Conservation (phyloP, 1,140 invertebrate genomes). For the Drosophila ohnishii region DNA sequence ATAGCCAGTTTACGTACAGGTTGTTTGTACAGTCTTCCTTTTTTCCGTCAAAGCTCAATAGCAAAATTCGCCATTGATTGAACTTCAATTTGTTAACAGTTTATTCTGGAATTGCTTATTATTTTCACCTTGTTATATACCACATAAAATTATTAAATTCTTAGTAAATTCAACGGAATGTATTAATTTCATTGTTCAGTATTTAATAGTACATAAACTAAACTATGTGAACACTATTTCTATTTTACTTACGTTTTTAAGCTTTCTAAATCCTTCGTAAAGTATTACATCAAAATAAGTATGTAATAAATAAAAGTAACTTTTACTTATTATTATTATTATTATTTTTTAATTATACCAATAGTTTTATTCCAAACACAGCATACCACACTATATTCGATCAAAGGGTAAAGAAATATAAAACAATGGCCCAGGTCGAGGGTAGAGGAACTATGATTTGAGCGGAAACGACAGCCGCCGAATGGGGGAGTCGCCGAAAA, state of each 20-base stretch:
- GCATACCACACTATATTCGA: not conserved
- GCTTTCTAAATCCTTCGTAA: not conserved
- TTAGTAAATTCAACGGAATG: not conserved
- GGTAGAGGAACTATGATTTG: slow-evolving; percentile 38
- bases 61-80: no score
- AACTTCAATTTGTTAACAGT: no score
- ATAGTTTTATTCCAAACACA: not conserved
- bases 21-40: no score
- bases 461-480: slow-evolving; percentile 61
- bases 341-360: no score
- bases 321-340: no score
- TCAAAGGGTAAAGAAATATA: not conserved
- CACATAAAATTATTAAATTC: not conserved
- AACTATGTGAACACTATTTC: not conserved
- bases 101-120: not conserved
- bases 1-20: not conserved
- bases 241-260: not conserved
- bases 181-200: no score
- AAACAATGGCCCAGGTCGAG: slow-evolving; percentile 69
- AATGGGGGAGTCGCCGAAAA: slow-evolving; percentile 38
- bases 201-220: no score
- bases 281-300: not conserved
- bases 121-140: not conserved
- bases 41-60: no score
- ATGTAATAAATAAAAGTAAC: not conserved